These are phyloP conservation scores for Mus caroli DNA, from an alignment of 2,797 vertebrate genomes.

Conservation along the genomic window DNA sequence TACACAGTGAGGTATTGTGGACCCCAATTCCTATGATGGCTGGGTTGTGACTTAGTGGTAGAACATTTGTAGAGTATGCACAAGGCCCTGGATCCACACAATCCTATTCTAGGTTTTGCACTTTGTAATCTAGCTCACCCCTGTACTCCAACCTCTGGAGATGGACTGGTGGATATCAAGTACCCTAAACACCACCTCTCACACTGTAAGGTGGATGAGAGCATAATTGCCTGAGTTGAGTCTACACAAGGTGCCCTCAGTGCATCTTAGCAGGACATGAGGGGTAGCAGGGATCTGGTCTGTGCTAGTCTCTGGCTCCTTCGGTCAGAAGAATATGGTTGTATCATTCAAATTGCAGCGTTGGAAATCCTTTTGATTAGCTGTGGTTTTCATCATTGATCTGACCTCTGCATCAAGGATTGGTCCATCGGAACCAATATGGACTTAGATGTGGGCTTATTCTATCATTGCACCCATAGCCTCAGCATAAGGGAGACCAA, in stretches of 20 bases:
- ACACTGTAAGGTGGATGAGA: background rate
- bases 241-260: background rate
- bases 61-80: background rate
- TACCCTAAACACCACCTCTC: background rate
- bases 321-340: background rate
- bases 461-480: background rate
- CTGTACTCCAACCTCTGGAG: background rate
- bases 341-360: background rate
- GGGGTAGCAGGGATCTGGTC: background rate
- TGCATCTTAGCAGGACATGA: background rate
- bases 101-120: background rate
- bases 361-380: background rate
- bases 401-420: background rate
- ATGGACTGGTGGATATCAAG: background rate
- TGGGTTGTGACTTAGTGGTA: background rate
- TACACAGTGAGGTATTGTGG: background rate
- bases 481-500: background rate
- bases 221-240: background rate
- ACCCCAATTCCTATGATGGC: background rate
- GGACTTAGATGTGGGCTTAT: background rate
- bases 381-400: background rate
- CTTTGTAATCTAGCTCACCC: background rate
- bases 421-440: background rate
- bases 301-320: fast-evolving
- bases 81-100: background rate